Evolutionary conservation across 2,888 invertebrate species (phyloP).

Genomic region (Conistra vaccinii): DNA sequence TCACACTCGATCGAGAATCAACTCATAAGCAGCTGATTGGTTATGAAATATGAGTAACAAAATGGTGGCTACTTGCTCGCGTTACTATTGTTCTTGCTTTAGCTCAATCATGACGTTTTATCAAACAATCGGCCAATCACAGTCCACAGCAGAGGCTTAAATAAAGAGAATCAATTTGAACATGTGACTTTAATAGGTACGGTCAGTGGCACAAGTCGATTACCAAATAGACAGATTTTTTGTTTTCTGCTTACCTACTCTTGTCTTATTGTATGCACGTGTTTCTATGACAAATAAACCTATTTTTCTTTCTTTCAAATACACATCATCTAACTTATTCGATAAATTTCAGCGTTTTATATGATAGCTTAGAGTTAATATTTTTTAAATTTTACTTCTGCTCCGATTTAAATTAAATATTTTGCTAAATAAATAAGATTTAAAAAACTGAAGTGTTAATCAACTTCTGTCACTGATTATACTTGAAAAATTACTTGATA

Average conservation of each 20-base stretch:
- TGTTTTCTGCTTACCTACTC: no score
- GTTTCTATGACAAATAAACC: no score
- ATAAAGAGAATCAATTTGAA: not conserved
- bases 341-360: not conserved
- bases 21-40: conserved; percentile 40
- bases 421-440: not conserved
- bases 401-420: not conserved
- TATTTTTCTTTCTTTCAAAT: no score
- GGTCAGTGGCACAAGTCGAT: not conserved
- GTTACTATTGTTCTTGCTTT: conserved; percentile 16
- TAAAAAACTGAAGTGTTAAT: not conserved
- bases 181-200: not conserved
- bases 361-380: not conserved
- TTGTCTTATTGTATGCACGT: no score
- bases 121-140: conserved; percentile 13
- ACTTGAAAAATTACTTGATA: not conserved
- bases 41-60: conserved; percentile 39
- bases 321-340: not conserved
- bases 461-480: no score
- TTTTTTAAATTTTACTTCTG: not conserved
- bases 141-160: not conserved
- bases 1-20: conserved; percentile 51
- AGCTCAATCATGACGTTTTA: conserved; percentile 7
- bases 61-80: conserved; percentile 26
- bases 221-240: not conserved